Evolutionary conservation across 1,140 invertebrate genomes (phyloP).

Genomic region (Gryon sp.): DNA sequence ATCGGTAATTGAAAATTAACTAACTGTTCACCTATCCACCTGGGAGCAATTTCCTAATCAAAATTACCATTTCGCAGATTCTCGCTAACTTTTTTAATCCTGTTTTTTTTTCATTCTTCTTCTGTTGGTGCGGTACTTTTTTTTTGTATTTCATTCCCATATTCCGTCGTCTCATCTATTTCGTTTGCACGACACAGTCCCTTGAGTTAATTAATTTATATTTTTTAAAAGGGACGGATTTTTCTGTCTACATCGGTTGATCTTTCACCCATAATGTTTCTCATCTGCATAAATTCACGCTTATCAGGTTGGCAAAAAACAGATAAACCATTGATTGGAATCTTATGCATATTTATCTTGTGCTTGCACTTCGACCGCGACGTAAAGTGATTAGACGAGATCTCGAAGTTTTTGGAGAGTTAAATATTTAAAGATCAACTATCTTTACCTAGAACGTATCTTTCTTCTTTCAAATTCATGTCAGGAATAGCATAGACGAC

Average conservation of each 20-base stretch:
- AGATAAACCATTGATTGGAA: conserved; percentile 60
- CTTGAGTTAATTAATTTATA: conserved; percentile 40
- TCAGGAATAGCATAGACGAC: too few species aligned
- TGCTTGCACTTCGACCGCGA: conserved; percentile 42
- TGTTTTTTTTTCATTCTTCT: too few species aligned
- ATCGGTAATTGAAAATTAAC: conserved; percentile 75
- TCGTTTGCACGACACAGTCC: conserved; percentile 7
- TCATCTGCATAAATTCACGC: conserved; percentile 58
- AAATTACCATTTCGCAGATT: conserved; percentile 15
- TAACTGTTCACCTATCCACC: conserved; percentile 69
- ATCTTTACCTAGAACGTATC: conserved; percentile 18
- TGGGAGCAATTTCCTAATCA: conserved; percentile 60
- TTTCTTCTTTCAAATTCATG: not conserved
- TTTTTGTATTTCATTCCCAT: too few species aligned
- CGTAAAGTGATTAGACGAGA: conserved; percentile 53
- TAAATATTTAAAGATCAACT: conserved; percentile 44
- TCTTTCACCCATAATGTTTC: conserved; percentile 35
- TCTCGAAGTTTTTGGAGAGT: conserved; percentile 52
- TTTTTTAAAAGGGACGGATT: conserved; percentile 6
- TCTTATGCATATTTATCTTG: conserved; percentile 59
- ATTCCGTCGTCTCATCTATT: too few species aligned
- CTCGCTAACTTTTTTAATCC: conserved; percentile 5
- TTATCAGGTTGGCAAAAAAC: conserved; percentile 52
- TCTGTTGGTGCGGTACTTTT: not conserved
- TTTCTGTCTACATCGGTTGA: conserved; percentile 10